Percentiles rank a stretch among this genome's conserved stretches.
phyloP scores from a whole-genome alignment of 2,113 vertebrate species.

The Mystacornis crossleyi region DNA sequence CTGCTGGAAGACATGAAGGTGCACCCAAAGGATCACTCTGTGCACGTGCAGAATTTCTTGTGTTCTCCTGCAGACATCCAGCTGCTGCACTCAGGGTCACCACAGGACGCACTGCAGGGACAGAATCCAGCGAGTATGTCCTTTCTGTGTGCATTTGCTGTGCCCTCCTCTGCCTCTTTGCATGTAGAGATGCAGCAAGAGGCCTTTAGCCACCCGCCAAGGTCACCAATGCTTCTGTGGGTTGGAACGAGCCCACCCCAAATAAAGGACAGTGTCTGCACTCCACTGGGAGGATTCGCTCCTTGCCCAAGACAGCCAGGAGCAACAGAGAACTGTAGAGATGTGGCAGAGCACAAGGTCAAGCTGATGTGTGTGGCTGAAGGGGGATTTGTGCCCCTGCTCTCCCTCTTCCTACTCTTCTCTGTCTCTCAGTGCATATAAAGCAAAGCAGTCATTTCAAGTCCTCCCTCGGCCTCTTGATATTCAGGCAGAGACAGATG shows the following conservation, averaged over 20 bases:
- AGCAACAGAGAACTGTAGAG: neutral
- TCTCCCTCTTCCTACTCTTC: neutral
- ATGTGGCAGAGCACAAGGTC: neutral
- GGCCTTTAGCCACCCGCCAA: neutral
- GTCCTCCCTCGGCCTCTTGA: neutral
- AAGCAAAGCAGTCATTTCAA: neutral
- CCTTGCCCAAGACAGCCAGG: neutral
- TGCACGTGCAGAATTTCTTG: accelerated
- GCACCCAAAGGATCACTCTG: neutral
- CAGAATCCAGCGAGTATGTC: accelerated
- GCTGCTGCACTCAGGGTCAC: accelerated
- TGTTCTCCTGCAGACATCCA: neutral
- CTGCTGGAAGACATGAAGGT: neutral
- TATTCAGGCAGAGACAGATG: neutral
- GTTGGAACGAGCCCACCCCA: neutral
- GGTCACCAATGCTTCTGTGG: neutral
- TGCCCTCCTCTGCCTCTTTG: neutral
- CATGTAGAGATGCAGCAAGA: neutral
- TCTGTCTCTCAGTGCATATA: neutral
- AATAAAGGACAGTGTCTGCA: neutral
- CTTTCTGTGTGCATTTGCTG: accelerated
- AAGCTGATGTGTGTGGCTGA: neutral
- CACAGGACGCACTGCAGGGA: neutral
- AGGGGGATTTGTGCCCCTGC: neutral
- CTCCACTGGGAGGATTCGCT: neutral